Conservation (phyloP, 2,113 vertebrate species). For the Aphelocoma coerulescens region DNA sequence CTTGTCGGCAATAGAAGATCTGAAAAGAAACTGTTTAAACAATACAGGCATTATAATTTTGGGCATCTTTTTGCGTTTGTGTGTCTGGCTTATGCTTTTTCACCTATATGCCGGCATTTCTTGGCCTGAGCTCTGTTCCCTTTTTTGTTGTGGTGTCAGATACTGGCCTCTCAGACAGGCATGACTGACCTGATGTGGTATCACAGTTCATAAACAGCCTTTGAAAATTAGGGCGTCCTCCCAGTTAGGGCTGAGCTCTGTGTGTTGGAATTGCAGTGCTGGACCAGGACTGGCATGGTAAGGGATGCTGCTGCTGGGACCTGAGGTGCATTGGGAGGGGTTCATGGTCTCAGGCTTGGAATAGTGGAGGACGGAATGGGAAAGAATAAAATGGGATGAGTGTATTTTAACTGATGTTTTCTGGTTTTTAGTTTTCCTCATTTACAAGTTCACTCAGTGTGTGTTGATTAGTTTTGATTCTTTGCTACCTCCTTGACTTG, state of each 20-base stretch:
- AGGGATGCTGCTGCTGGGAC: neutral
- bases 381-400: neutral
- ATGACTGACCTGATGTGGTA: neutral
- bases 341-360: neutral
- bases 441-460: neutral
- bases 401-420: neutral
- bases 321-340: fast-evolving
- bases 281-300: neutral
- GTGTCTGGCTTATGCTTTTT: neutral
- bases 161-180: neutral
- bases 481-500: neutral
- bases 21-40: neutral
- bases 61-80: neutral
- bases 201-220: neutral
- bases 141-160: neutral
- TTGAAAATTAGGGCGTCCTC: neutral
- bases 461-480: neutral
- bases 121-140: neutral
- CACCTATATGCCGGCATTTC: neutral
- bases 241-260: neutral
- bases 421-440: neutral
- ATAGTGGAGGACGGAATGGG: neutral
- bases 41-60: neutral
- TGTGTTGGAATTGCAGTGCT: neutral
- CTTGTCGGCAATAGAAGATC: neutral